Evolutionary conservation across 2,113 vertebrate genomes (phyloP).

Genomic region (Copsychus sechellarum): DNA sequence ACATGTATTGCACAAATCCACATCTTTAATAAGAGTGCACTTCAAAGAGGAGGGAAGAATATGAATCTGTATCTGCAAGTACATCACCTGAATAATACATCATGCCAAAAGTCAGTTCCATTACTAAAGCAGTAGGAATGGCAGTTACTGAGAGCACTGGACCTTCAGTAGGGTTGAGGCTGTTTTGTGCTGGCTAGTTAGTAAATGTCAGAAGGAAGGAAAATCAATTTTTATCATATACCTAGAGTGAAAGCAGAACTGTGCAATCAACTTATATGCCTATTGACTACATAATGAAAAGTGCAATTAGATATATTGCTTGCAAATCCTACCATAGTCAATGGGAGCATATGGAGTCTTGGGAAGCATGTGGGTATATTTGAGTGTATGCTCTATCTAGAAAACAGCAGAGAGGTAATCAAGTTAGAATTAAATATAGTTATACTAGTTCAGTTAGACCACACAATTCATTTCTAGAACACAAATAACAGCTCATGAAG

Average conservation of each 20-base stretch:
- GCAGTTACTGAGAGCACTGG: not conserved
- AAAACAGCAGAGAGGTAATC: conserved; percentile 25
- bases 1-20: not conserved
- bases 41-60: not conserved
- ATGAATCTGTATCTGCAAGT: not conserved
- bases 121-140: not conserved
- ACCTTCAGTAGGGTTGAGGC: not conserved
- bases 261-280: conserved; percentile 24
- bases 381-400: not conserved
- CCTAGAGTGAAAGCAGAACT: conserved; percentile 13
- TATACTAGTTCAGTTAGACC: conserved; percentile 18
- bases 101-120: not conserved
- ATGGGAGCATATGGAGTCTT: not conserved
- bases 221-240: conserved; percentile 21
- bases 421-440: conserved; percentile 54
- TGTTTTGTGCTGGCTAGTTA: not conserved
- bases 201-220: not conserved
- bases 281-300: conserved; percentile 54
- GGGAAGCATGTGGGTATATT: not conserved
- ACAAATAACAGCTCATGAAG: not conserved
- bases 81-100: not conserved
- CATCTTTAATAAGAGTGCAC: rapidly evolving
- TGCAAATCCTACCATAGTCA: not conserved
- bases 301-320: conserved; percentile 56
- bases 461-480: conserved; percentile 34